These are phyloP conservation scores for Scyliorhinus canicula DNA, from an alignment of 2,797 vertebrate species.

Conservation along the genomic window DNA sequence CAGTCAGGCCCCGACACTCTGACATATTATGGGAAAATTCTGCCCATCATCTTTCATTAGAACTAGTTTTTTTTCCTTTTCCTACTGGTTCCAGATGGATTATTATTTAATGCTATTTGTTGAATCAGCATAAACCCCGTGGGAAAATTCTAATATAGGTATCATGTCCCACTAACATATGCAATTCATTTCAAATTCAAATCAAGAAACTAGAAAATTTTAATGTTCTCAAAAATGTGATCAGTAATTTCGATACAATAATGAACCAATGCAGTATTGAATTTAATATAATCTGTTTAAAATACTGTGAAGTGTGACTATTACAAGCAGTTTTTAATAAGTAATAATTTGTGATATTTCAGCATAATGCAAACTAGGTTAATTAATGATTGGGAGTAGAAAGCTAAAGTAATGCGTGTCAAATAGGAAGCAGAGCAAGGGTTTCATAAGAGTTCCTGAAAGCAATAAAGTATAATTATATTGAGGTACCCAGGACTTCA, in stretches of 20 bases:
- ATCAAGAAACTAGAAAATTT: neutral
- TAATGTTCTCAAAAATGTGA: neutral
- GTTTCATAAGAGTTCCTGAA: neutral
- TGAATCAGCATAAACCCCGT: neutral
- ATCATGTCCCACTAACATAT: neutral
- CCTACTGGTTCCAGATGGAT: neutral
- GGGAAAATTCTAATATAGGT: neutral
- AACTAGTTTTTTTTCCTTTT: neutral
- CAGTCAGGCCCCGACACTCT: no score
- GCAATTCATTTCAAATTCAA: neutral
- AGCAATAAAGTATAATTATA: slow-evolving; percentile 1
- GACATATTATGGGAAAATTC: no score
- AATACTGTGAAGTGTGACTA: neutral
- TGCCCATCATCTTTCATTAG: neutral
- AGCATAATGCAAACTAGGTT: neutral
- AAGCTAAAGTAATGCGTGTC: neutral
- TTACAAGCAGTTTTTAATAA: neutral
- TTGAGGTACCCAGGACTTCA: neutral
- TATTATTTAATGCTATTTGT: neutral
- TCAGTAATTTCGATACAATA: slow-evolving; percentile 41
- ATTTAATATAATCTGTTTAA: slow-evolving; percentile 30
- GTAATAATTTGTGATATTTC: slow-evolving; percentile 7
- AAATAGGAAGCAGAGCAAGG: neutral
- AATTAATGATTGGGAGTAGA: neutral
- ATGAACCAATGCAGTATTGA: slow-evolving; percentile 19